Conservation (phyloP, 2,113 vertebrate species). For the Pithys albifrons region DNA sequence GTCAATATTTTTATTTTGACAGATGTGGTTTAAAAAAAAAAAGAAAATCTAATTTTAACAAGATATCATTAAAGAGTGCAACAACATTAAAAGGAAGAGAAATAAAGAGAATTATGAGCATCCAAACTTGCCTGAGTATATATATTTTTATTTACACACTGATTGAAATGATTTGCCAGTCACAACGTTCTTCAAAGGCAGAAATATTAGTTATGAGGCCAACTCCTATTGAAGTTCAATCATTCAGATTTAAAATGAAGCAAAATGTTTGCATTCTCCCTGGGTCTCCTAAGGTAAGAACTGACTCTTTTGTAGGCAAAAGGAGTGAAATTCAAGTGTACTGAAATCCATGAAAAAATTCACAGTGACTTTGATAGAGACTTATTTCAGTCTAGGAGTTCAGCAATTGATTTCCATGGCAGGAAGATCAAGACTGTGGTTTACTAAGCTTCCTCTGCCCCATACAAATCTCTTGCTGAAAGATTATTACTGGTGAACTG, state of each 20-base stretch:
- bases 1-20: slow-evolving; percentile 35
- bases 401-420: not conserved
- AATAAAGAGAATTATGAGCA: slow-evolving; percentile 24
- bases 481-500: not conserved
- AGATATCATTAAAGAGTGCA: not conserved
- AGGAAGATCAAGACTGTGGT: not conserved
- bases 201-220: not conserved
- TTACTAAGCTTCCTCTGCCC: not conserved
- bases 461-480: not conserved
- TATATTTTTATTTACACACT: not conserved
- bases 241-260: not conserved
- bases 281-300: not conserved
- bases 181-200: not conserved
- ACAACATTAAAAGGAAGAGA: slow-evolving; percentile 9
- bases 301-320: not conserved
- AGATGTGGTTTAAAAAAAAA: not conserved
- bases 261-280: not conserved
- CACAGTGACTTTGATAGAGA: not conserved
- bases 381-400: not conserved
- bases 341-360: slow-evolving; percentile 10
- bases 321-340: not conserved
- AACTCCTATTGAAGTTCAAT: not conserved
- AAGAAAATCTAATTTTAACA: not conserved
- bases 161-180: not conserved
- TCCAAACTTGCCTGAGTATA: not conserved